Conservation (phyloP, 2,888 invertebrate species). For the Helicoverpa assulta region DNA sequence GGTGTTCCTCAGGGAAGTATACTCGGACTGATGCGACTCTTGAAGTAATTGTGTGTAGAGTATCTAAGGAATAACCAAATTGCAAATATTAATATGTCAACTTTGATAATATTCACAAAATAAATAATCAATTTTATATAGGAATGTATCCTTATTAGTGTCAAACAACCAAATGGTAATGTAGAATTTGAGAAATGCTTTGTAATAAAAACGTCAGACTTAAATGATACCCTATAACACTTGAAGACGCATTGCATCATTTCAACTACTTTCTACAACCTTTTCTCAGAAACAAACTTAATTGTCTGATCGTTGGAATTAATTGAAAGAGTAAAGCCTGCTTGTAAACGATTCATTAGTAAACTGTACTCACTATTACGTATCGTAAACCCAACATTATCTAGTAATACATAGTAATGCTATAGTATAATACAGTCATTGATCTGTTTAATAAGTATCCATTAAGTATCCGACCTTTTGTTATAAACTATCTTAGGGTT, state of each 20-base stretch:
- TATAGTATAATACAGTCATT: slow-evolving; percentile 30
- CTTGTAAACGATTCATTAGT: slow-evolving; percentile 53
- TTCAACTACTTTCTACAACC: slow-evolving; percentile 9
- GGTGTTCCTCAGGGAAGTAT: slow-evolving; percentile 9
- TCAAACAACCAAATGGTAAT: too few relatives aligned
- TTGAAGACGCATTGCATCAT: neutral
- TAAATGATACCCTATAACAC: neutral
- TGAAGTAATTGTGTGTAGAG: too few relatives aligned
- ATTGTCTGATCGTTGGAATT: slow-evolving; percentile 36
- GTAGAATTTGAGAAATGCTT: too few relatives aligned
- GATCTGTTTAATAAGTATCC: slow-evolving; percentile 26
- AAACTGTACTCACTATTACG: slow-evolving; percentile 52
- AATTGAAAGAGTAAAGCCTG: slow-evolving; percentile 27
- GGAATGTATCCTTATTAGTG: too few relatives aligned
- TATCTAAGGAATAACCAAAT: too few relatives aligned
- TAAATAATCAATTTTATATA: too few relatives aligned
- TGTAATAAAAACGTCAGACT: neutral
- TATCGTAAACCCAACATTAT: slow-evolving; percentile 54
- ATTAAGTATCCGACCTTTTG: slow-evolving; percentile 28
- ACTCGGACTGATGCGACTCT: slow-evolving; percentile 15
- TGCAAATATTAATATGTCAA: too few relatives aligned
- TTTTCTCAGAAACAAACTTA: slow-evolving; percentile 40
- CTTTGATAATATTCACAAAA: too few relatives aligned
- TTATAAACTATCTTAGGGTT: slow-evolving; percentile 12
- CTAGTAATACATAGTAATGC: slow-evolving; percentile 47